Conservation (phyloP, 2,113 vertebrate genomes). For the Serinus canaria region DNA sequence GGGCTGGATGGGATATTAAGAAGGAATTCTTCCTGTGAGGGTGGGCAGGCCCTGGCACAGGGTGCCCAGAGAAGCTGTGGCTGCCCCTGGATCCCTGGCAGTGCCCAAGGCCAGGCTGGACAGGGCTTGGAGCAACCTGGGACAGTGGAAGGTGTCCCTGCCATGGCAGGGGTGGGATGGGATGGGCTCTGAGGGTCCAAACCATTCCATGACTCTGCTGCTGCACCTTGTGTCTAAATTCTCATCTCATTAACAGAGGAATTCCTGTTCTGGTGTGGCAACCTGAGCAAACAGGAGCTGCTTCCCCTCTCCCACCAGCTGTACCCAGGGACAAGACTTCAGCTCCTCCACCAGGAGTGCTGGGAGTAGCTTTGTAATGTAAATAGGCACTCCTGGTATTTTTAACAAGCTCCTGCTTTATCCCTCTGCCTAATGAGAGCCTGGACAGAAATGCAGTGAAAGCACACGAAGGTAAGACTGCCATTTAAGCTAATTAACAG, state of each 20-base stretch:
- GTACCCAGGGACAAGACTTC: background rate
- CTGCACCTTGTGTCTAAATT: background rate
- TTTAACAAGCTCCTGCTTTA: slow-evolving; percentile 49
- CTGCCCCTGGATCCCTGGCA: background rate
- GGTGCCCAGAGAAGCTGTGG: background rate
- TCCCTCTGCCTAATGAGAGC: slow-evolving; percentile 21
- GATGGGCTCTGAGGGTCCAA: background rate
- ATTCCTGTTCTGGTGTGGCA: background rate
- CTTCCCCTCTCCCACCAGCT: background rate
- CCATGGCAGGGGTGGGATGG: fast-evolving
- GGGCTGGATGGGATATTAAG: fast-evolving
- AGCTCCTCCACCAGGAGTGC: background rate
- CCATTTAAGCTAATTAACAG: slow-evolving; percentile 66
- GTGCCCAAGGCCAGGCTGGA: background rate
- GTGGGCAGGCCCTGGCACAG: background rate
- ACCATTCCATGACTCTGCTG: background rate
- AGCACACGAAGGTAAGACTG: slow-evolving; percentile 40
- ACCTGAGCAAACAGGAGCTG: background rate
- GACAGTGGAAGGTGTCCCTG: background rate
- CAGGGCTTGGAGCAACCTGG: fast-evolving
- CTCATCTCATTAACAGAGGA: background rate
- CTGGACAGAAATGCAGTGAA: slow-evolving; percentile 36
- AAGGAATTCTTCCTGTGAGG: fast-evolving
- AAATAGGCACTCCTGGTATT: slow-evolving; percentile 18
- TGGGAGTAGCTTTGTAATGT: slow-evolving; percentile 36